These are phyloP conservation scores for Dascyllus trimaculatus DNA, from an alignment of 2,113 vertebrate genomes.

Conservation along the genomic window DNA sequence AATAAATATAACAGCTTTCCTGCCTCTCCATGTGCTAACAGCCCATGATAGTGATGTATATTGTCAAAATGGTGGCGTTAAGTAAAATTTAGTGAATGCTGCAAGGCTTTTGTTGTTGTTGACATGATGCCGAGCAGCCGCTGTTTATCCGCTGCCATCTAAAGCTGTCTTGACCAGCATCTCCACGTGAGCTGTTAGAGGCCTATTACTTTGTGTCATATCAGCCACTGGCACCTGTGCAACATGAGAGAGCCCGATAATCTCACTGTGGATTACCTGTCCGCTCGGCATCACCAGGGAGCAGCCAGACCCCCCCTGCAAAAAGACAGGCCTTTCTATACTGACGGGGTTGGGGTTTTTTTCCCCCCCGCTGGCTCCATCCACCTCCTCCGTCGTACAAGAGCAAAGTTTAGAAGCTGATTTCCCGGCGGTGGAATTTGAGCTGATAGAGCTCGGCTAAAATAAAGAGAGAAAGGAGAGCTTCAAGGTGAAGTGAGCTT, in stretches of 20 bases:
- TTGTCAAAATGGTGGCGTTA: not conserved
- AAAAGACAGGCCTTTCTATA: too few species aligned
- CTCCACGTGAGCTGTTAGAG: conserved; percentile 40
- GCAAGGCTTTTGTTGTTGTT: conserved; percentile 28
- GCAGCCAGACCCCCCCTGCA: conserved; percentile 6
- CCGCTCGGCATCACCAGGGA: conserved; percentile 45
- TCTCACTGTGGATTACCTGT: conserved; percentile 67
- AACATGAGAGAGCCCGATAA: conserved; percentile 68
- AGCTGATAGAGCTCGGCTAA: too few species aligned
- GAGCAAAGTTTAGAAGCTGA: not conserved
- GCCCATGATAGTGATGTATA: too few species aligned
- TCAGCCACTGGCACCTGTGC: conserved; percentile 73
- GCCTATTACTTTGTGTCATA: conserved; percentile 61
- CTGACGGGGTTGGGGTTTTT: too few species aligned
- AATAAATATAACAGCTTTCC: too few species aligned
- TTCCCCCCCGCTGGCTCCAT: too few species aligned
- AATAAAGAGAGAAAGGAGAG: conserved; percentile 18
- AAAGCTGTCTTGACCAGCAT: conserved; percentile 34
- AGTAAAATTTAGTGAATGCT: not conserved
- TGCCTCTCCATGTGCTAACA: too few species aligned
- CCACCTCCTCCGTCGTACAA: not conserved
- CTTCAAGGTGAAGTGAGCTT: conserved; percentile 76
- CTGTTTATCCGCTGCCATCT: conserved; percentile 55
- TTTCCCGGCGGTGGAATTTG: not conserved
- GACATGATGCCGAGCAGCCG: conserved; percentile 12